Evolutionary conservation across 2,113 vertebrate genomes (phyloP).

Genomic region (Micronisus gabar): DNA sequence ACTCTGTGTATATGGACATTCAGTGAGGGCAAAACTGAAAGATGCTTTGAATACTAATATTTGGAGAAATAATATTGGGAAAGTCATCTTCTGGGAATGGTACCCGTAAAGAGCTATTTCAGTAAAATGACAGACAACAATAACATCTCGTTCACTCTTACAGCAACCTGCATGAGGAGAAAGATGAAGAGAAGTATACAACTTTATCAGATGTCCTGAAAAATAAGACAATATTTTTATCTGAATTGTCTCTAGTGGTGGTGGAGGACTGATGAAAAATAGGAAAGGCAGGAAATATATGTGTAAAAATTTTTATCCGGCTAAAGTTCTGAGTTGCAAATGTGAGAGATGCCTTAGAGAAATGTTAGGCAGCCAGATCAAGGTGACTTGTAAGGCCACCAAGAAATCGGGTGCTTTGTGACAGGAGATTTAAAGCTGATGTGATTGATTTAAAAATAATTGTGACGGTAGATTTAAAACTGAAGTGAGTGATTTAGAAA

Average conservation of each 20-base stretch:
- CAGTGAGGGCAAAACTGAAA: not conserved
- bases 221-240: not conserved
- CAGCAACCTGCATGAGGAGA: not conserved
- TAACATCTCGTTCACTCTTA: not conserved
- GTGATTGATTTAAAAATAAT: not conserved
- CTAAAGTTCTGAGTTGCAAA: not conserved
- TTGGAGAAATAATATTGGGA: not conserved
- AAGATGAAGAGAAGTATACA: not conserved
- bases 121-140: not conserved
- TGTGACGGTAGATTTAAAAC: not conserved
- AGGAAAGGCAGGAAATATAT: not conserved
- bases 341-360: not conserved
- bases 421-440: not conserved
- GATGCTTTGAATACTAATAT: not conserved
- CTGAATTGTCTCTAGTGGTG: not conserved
- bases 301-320: not conserved
- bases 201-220: not conserved
- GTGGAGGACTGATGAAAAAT: not conserved
- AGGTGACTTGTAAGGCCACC: not conserved
- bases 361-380: not conserved
- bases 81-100: not conserved
- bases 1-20: not conserved
- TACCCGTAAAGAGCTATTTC: not conserved
- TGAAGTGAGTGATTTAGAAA: not conserved
- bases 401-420: not conserved